These are phyloP conservation scores for Salvelinus namaycush DNA, from an alignment of 2,113 vertebrate genomes.

Conservation along the genomic window DNA sequence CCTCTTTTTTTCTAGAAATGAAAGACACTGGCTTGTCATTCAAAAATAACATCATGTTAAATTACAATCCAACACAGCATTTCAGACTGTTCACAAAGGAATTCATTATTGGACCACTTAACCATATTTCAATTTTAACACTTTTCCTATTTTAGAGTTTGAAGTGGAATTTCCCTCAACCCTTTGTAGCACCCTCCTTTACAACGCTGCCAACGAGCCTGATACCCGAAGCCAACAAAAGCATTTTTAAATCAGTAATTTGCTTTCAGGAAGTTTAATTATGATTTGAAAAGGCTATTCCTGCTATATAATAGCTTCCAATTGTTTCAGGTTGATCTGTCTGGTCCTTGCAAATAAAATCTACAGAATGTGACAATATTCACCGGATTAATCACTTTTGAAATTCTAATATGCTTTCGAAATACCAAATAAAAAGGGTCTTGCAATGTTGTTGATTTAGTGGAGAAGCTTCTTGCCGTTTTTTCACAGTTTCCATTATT, in stretches of 20 bases:
- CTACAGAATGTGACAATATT: slow-evolving; percentile 96
- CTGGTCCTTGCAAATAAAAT: slow-evolving; percentile 85
- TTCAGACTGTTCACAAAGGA: slow-evolving; percentile 63
- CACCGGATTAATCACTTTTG: slow-evolving; percentile 95
- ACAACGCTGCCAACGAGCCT: slow-evolving; percentile 76
- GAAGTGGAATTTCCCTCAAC: slow-evolving; percentile 70
- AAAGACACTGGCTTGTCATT: slow-evolving; percentile 9
- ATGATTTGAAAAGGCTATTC: slow-evolving; percentile 93
- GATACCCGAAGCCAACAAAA: slow-evolving; percentile 86
- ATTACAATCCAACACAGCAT: slow-evolving; percentile 46
- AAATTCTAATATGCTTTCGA: slow-evolving; percentile 97
- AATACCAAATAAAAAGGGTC: slow-evolving; percentile 70
- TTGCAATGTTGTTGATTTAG: slow-evolving; percentile 74
- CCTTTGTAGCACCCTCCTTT: slow-evolving; percentile 73
- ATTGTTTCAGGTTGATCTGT: slow-evolving; percentile 95
- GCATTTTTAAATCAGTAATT: slow-evolving; percentile 88
- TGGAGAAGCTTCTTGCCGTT: background rate
- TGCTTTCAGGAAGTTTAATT: slow-evolving; percentile 97
- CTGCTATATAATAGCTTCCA: slow-evolving; percentile 94
- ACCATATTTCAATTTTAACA: slow-evolving; percentile 67
- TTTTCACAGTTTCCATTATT: slow-evolving; percentile 87
- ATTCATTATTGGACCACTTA: slow-evolving; percentile 75
- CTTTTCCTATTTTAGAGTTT: slow-evolving; percentile 67
- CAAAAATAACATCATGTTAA: slow-evolving; percentile 38
- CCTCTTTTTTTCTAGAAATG: slow-evolving; percentile 17